A percentile compares a stretch with the other conserved stretches of the same genome.
phyloP scores from a whole-genome alignment of 2,888 invertebrate genomes.

The Carpatolechia fugitivella region DNA sequence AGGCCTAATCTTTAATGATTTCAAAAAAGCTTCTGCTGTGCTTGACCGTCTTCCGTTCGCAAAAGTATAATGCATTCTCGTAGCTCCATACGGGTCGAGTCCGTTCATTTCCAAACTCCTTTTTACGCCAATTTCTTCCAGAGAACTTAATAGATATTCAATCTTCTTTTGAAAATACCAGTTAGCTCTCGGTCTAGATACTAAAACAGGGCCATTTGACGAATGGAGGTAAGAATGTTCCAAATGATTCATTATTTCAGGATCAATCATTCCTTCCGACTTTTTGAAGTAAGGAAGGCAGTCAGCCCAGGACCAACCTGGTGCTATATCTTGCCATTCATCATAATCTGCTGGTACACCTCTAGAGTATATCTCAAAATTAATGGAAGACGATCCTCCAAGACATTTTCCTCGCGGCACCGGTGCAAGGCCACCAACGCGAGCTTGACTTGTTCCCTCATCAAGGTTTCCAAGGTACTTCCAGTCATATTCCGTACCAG shows the following conservation, averaged over 20 bases:
- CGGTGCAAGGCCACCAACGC: constrained; percentile 28
- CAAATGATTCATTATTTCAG: constrained; percentile 28
- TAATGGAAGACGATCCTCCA: constrained; percentile 39
- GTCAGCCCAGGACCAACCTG: constrained; percentile 40
- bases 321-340: constrained; percentile 34
- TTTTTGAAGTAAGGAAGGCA: constrained; percentile 41
- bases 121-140: constrained; percentile 39
- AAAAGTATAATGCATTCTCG: constrained; percentile 28
- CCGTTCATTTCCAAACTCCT: constrained; percentile 37
- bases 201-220: constrained; percentile 33
- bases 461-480: constrained; percentile 34
- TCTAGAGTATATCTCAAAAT: constrained; percentile 38
- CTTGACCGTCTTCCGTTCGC: constrained; percentile 56
- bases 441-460: constrained; percentile 31
- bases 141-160: constrained; percentile 32
- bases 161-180: constrained; percentile 28
- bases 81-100: constrained; percentile 22
- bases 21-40: constrained; percentile 59
- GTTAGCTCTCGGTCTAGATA: constrained; percentile 37
- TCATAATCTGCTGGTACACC: constrained; percentile 41
- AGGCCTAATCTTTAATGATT: constrained; percentile 38
- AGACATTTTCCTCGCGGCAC: constrained; percentile 40
- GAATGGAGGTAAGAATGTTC: constrained; percentile 35
- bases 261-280: constrained; percentile 39
- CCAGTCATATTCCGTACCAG: constrained; percentile 38